Evolutionary conservation across 2,797 vertebrate species (phyloP).

Genomic region (Mus minutoides): DNA sequence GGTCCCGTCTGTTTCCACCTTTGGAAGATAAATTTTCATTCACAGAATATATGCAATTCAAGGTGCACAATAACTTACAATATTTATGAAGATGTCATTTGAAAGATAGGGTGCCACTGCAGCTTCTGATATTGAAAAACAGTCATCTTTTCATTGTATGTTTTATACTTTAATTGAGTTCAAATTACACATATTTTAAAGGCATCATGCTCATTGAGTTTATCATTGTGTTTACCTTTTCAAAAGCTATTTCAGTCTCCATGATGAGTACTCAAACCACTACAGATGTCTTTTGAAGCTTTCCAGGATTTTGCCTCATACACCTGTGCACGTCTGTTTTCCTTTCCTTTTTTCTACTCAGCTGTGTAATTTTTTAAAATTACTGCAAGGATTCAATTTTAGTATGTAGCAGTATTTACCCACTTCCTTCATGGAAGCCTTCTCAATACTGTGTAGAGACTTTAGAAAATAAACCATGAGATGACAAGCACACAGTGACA

Average conservation of each 20-base stretch:
- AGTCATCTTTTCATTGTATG: not conserved
- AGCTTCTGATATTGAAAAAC: not conserved
- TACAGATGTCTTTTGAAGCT: not conserved
- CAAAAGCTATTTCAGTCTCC: not conserved
- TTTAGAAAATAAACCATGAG: slow-evolving; percentile 22
- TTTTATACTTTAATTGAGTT: slow-evolving; percentile 46
- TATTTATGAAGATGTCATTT: slow-evolving; percentile 25
- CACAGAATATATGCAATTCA: not conserved
- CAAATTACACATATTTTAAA: slow-evolving; percentile 4
- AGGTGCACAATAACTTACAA: not conserved
- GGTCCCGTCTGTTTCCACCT: not conserved
- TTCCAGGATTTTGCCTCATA: slow-evolving; percentile 22
- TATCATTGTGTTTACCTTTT: not conserved
- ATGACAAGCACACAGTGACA: not conserved
- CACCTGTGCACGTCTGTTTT: not conserved
- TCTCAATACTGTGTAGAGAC: slow-evolving; percentile 14
- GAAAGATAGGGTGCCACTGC: not conserved
- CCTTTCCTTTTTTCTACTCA: not conserved
- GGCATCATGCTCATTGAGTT: not conserved
- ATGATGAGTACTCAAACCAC: not conserved
- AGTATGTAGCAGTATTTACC: not conserved
- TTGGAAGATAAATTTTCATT: not conserved
- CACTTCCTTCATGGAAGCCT: not conserved
- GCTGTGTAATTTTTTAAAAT: not conserved
- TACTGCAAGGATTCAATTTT: not conserved